Percentiles rank a stretch among this genome's conserved stretches.
Evolutionary conservation across 2,113 vertebrate genomes (phyloP).

Genomic region (Scatophagus argus): DNA sequence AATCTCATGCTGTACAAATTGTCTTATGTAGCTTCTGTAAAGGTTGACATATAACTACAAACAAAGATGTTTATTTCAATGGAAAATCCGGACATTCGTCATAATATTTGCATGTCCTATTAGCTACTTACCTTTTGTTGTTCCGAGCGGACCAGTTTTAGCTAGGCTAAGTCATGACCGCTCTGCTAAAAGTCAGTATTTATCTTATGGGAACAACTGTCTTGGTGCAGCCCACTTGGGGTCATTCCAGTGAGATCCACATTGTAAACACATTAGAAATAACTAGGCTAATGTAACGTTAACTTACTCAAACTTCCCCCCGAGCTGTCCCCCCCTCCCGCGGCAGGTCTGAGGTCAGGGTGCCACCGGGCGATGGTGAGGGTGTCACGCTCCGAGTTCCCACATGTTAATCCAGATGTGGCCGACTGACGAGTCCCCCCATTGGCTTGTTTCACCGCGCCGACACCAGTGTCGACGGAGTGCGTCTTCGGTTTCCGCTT

Average conservation of each 20-base stretch:
- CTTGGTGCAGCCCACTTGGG: background rate
- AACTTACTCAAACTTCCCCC: constrained; percentile 22
- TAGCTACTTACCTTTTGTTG: background rate
- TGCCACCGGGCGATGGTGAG: background rate
- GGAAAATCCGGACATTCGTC: background rate
- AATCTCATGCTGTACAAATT: background rate
- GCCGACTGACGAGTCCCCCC: background rate
- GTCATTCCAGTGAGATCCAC: background rate
- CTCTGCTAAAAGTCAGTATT: background rate
- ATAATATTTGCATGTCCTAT: background rate
- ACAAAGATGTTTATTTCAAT: background rate
- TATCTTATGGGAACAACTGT: background rate
- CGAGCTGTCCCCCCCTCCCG: background rate
- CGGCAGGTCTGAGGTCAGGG: background rate
- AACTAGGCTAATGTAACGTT: background rate
- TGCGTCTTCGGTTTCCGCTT: background rate
- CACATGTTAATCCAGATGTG: background rate
- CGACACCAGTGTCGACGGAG: too few species aligned
- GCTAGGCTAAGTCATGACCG: background rate
- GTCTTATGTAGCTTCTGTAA: too few species aligned
- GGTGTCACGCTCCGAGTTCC: background rate
- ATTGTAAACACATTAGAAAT: background rate
- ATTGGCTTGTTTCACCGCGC: background rate
- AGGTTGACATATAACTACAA: too few species aligned
- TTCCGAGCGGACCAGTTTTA: background rate